Evolutionary conservation across 2,888 invertebrate genomes (phyloP).

Genomic region (Pachymerium ferrugineum): DNA sequence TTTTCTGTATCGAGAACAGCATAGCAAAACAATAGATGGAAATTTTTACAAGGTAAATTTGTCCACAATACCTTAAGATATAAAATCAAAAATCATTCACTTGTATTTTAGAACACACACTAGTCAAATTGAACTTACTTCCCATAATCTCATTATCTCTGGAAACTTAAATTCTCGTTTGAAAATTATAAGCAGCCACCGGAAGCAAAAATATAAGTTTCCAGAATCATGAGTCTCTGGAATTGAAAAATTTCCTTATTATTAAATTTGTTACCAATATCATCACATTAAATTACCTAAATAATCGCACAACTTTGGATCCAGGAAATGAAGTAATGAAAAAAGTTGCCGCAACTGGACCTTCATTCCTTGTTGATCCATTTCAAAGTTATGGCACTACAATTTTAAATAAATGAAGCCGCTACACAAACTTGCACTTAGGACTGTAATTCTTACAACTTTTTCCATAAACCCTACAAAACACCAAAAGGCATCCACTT

Average conservation of each 20-base stretch:
- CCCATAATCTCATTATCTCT: constrained; percentile 89
- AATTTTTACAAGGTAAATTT: constrained; percentile 85
- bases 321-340: constrained; percentile 70
- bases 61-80: constrained; percentile 75
- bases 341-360: constrained; percentile 79
- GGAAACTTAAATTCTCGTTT: constrained; percentile 85
- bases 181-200: constrained; percentile 93
- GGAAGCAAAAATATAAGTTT: constrained; percentile 98
- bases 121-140: constrained; percentile 55
- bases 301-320: constrained; percentile 79
- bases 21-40: constrained; percentile 86
- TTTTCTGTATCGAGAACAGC: constrained; percentile 90
- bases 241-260: constrained; percentile 34
- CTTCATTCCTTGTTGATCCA: constrained; percentile 96
- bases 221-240: constrained; percentile 73
- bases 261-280: not conserved
- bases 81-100: not conserved
- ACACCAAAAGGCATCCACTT: constrained; percentile 98
- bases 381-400: constrained; percentile 84
- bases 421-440: not conserved
- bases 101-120: not conserved
- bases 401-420: constrained; percentile 38
- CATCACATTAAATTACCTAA: constrained; percentile 52
- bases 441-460: constrained; percentile 63
- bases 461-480: constrained; percentile 96